Base-by-base conservation (phyloP, 2,888 invertebrate genomes). In the Micoletzkya japonica region DNA sequence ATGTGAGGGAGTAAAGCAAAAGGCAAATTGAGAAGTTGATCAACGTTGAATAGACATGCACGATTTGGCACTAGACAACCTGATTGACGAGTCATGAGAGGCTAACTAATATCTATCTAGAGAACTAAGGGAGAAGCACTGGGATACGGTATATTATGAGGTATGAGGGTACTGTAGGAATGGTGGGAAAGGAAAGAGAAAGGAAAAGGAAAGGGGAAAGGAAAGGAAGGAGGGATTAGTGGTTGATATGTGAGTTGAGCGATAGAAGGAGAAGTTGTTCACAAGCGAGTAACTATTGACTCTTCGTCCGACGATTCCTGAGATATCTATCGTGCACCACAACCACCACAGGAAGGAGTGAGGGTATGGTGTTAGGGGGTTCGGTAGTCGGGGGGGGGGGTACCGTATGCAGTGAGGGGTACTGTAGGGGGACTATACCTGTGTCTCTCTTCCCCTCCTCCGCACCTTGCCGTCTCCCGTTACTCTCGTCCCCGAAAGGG, bases 401-500 rank as follows among this genome's bases (percentile, higher is more conserved):
- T 14, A 20, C 10, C 10, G 20, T 44, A 44, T 14, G 44, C 20
- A 20, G 20, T 44, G 26, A 14, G n/a, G 34, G 30, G 26, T n/a
- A 17, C 3, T 3, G 44, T 28, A 20, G 24, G 34, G 49, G 28
- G 4, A 17, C 44, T 72, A 75, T 71, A 75, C 75, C 75, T 75
- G 72, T 50, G 75, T 75, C 57, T 73, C 73, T 7, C 54, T 26
- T 28, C 56, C 56, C 1, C 70, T 49, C n/a, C 70, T 52, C 20
- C 66, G 58, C 26, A 59, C 63, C 24, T 7, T 26, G 1, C 72
- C 73, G 67, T 75, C 73, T 20, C 72, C 73, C 14, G 72, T 71
- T 10, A 76, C 58, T 34, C 67, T 67, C 14, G 72, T 74, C 28
- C 76, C 76, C 28, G 74, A 74, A n/a, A 63, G 64, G 2, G 73